Evolutionary conservation across 2,797 vertebrate species (phyloP).

Genomic region (Tadarida brasiliensis): DNA sequence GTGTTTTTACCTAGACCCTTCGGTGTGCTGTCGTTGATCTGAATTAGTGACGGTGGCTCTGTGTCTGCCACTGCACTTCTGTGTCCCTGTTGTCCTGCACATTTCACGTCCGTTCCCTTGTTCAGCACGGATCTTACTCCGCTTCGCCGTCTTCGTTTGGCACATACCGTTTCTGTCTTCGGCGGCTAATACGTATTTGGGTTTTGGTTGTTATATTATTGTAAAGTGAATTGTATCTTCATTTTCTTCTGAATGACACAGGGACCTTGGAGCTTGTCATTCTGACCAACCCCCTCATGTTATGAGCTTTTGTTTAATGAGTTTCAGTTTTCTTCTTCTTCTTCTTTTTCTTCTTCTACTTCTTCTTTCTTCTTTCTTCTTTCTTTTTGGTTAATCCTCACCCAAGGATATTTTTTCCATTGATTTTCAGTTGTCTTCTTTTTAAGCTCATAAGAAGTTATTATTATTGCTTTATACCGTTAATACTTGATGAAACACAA

Average conservation of each 20-base stretch:
- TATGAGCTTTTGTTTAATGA: rapidly evolving
- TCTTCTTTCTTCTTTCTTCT: too few relatives aligned
- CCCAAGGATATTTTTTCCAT: too few relatives aligned
- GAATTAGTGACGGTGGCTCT: neutral
- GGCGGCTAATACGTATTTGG: rapidly evolving
- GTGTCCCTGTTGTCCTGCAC: too few relatives aligned
- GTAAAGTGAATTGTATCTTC: neutral
- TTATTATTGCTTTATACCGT: neutral
- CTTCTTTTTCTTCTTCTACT: too few relatives aligned
- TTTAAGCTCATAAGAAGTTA: neutral
- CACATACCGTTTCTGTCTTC: too few relatives aligned
- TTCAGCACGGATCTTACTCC: neutral
- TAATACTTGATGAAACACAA: too few relatives aligned
- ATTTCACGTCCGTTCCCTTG: too few relatives aligned
- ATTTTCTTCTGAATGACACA: neutral
- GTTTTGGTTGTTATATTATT: neutral
- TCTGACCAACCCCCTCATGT: rapidly evolving
- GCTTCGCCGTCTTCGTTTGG: neutral
- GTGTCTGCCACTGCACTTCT: too few relatives aligned
- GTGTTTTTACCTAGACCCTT: neutral
- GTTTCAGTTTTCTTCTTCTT: neutral
- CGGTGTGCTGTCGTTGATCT: neutral
- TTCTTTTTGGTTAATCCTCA: too few relatives aligned
- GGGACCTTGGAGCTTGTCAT: neutral
- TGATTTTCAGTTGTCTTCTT: neutral